A percentile compares a stretch with the other conserved stretches of the same genome.
Evolutionary conservation across 2,888 invertebrate species (phyloP).

Genomic region (Saturnia pavonia): DNA sequence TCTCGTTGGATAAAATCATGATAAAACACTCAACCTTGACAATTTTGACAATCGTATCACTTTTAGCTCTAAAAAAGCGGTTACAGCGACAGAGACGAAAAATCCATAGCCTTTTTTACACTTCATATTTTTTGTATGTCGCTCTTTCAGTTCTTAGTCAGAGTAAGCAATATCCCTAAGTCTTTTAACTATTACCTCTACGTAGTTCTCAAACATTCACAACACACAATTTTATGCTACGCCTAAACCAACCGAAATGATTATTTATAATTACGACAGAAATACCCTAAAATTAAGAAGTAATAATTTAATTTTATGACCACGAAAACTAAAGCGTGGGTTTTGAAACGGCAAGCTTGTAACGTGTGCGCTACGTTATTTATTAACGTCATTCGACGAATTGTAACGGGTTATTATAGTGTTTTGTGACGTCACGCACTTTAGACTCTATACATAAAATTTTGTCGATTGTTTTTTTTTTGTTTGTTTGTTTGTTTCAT

Average conservation of each 20-base stretch:
- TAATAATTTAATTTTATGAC: conserved; percentile 38
- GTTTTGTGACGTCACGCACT: conserved; percentile 12
- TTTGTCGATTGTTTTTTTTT: neutral
- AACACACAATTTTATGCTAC: neutral
- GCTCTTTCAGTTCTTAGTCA: no score
- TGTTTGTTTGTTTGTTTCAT: neutral
- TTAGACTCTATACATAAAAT: neutral
- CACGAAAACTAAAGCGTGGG: conserved; percentile 25
- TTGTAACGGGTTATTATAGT: conserved; percentile 12
- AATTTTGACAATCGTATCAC: no score
- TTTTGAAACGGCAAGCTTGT: conserved; percentile 20
- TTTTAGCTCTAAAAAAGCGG: no score
- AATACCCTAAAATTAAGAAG: conserved; percentile 32
- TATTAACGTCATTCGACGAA: conserved; percentile 11
- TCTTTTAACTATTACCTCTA: no score
- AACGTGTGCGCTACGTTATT: conserved; percentile 18
- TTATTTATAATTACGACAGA: conserved; percentile 22
- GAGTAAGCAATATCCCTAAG: no score
- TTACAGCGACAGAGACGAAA: no score
- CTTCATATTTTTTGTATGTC: no score
- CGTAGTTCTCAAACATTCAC: neutral
- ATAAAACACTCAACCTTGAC: no score
- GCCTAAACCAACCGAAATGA: conserved; percentile 9
- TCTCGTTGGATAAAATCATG: no score
- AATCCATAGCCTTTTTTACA: no score